Evolutionary conservation across 2,888 invertebrate genomes (phyloP).

Genomic region (Eucera pruinosa): DNA sequence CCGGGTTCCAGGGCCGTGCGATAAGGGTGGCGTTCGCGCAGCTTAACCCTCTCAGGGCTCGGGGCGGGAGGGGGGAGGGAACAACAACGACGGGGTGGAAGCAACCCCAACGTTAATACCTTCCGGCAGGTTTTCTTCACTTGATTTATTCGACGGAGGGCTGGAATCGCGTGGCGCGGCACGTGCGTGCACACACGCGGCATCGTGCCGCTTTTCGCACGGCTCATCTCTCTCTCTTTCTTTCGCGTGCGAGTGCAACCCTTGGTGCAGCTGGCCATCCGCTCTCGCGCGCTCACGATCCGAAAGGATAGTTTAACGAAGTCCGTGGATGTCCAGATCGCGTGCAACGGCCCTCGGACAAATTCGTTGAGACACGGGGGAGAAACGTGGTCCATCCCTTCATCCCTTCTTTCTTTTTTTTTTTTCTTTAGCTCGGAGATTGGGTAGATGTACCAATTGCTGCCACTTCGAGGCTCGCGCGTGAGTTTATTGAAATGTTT

Average conservation of each 20-base stretch:
- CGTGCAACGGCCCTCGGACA: slow-evolving; percentile 20
- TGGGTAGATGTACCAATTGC: too few species aligned
- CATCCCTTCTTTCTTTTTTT: too few species aligned
- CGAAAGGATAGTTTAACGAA: slow-evolving; percentile 52
- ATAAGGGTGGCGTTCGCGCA: slow-evolving; percentile 68
- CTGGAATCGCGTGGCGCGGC: slow-evolving; percentile 48
- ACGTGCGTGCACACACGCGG: slow-evolving; percentile 57
- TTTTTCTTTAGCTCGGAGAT: too few species aligned
- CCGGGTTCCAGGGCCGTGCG: slow-evolving; percentile 70
- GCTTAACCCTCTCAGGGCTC: slow-evolving; percentile 74
- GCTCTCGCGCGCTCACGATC: slow-evolving; percentile 15
- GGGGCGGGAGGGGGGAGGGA: slow-evolving; percentile 51
- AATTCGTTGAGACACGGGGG: slow-evolving; percentile 19
- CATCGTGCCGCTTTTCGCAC: slow-evolving; percentile 57
- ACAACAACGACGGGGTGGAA: slow-evolving; percentile 61
- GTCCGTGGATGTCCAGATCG: slow-evolving; percentile 49
- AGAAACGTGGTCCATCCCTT: too few species aligned
- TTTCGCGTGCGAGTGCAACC: slow-evolving; percentile 27
- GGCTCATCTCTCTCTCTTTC: slow-evolving; percentile 43
- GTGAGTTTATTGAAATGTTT: too few species aligned
- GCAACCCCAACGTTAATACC: slow-evolving; percentile 75
- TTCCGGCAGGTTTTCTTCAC: slow-evolving; percentile 78
- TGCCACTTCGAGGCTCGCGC: too few species aligned
- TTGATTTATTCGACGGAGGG: slow-evolving; percentile 77
- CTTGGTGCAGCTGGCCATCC: slow-evolving; percentile 12